Evolutionary conservation across 23 tunicate species (phyloP).

Genomic region (Trididemnum nubilum): DNA sequence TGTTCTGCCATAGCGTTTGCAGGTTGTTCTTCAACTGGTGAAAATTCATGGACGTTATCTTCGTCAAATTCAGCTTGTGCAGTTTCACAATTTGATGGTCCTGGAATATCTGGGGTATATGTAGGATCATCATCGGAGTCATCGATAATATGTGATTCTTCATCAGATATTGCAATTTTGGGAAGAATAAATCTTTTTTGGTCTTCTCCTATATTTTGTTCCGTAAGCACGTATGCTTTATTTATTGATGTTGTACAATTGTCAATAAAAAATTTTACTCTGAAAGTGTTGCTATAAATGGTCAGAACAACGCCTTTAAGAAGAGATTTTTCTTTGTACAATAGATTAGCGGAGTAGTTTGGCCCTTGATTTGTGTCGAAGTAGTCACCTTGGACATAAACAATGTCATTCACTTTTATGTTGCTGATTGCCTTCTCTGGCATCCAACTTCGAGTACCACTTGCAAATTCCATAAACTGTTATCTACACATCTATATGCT

Average conservation of each 20-base stretch:
- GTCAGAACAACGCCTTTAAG: neutral
- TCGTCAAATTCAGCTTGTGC: neutral
- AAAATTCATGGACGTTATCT: neutral
- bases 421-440: neutral
- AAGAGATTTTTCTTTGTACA: neutral
- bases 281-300: neutral
- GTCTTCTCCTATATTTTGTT: neutral
- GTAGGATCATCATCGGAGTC: conserved; percentile 2
- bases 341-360: neutral
- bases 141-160: neutral
- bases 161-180: neutral
- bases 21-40: neutral
- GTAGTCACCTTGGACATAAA: neutral
- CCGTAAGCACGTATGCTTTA: neutral
- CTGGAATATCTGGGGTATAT: neutral
- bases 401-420: neutral
- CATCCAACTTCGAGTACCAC: too few relatives aligned
- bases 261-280: neutral
- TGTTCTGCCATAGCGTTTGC: neutral
- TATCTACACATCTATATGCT: too few relatives aligned
- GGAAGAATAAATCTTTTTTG: neutral
- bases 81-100: neutral
- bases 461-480: too few relatives aligned
- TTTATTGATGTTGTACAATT: neutral
- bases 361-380: neutral